Conservation (phyloP, 2,797 vertebrate species). For the Amphiprion clarkii region DNA sequence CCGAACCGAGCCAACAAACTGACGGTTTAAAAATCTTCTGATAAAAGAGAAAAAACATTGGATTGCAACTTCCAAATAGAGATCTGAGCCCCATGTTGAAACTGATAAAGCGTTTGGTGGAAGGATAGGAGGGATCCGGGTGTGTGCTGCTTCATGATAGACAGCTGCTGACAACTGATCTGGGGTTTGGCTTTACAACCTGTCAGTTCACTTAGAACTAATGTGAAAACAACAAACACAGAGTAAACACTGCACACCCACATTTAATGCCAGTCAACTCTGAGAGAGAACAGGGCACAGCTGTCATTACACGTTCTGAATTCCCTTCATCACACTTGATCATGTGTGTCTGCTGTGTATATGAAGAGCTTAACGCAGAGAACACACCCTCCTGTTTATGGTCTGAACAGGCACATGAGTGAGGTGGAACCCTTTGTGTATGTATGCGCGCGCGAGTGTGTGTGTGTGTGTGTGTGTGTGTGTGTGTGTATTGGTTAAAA, state of each 20-base stretch:
- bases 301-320: constrained; percentile 38
- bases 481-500: constrained; percentile 43
- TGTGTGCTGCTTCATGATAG: constrained; percentile 33
- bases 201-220: constrained; percentile 45
- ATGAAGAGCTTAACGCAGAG: constrained; percentile 18
- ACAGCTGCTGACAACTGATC: constrained; percentile 55
- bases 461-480: not conserved
- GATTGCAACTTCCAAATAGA: not conserved
- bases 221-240: constrained; percentile 51
- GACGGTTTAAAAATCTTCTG: no score
- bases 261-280: constrained; percentile 43
- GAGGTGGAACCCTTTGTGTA: constrained; percentile 18
- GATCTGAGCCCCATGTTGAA: no score
- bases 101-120: no score
- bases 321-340: constrained; percentile 31
- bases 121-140: not conserved
- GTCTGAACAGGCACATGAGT: constrained; percentile 27
- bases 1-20: no score
- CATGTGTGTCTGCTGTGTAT: constrained; percentile 28
- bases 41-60: not conserved
- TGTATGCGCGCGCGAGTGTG: no score
- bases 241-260: constrained; percentile 53
- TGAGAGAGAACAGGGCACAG: constrained; percentile 17
- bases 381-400: constrained; percentile 30
- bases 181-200: constrained; percentile 47